Base-by-base conservation (phyloP, 2,113 vertebrate species). In the Stictonetta naevosa region DNA sequence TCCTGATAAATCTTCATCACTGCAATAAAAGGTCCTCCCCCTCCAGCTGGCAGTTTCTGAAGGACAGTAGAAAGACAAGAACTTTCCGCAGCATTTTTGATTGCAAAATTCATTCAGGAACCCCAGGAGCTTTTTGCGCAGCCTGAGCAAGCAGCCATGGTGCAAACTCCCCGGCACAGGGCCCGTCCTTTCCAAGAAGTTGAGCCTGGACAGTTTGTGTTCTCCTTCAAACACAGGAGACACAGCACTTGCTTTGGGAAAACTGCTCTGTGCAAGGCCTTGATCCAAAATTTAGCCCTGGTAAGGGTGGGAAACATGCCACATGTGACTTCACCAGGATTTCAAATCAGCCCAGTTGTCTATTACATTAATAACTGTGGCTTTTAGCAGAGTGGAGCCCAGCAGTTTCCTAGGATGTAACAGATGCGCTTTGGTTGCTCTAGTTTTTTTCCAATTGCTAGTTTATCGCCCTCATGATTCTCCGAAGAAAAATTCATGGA, bases 111-210 rank as follows among this genome's bases (percentile, higher is more conserved):
- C 52, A 5, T 4, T 29, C n/a, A 18, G 28, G 44, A 42, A 8
- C 44, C 50, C 60, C 33, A 67, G 33, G 55, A 76, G n/a, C 38
- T 40, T 15, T 55, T 53, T 60, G 59, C 7, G 1, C 59, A 79
- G 66, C 13, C 31, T 0, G 2, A 74, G 83, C 53, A 67, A 5
- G 0, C 0, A 18, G 68, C 23, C 23, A 0, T 34, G 3, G 4
- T 23, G 36, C 55, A 86, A 83, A 60, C 56, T 42, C 42, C 42
- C 16, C 76, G 62, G 64, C 86, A 67, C 63, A 69, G 34, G n/a
- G 44, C 59, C 2, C 0, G 50, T 79, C 59, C 42, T 55, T 73
- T 69, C 4, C 1, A 77, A 50, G 0, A 0, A 73, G 63, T 31
- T 29, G 31, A 31, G 83, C 31, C 53, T 8, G 0, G 36, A 34